A percentile compares a stretch with the other conserved stretches of the same genome.
These are phyloP conservation scores for Gadopsis marmoratus DNA, from an alignment of 2,797 vertebrate genomes.

Conservation along the genomic window DNA sequence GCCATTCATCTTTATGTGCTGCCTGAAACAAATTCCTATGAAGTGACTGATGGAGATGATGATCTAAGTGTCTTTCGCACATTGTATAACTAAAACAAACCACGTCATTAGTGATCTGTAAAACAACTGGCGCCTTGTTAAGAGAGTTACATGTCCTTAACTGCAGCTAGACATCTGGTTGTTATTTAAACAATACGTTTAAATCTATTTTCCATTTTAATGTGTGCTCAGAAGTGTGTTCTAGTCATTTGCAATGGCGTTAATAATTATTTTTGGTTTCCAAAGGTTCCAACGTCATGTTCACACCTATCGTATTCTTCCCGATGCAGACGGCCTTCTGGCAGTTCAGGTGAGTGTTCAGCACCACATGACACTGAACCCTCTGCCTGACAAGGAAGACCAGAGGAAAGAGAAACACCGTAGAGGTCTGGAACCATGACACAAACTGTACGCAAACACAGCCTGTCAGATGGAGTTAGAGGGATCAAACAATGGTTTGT, in stretches of 20 bases:
- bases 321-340: constrained; percentile 85
- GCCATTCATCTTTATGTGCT: constrained; percentile 6
- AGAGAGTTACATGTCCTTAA: constrained; percentile 31
- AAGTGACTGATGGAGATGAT: constrained; percentile 31
- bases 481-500: constrained; percentile 57
- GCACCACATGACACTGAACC: not conserved
- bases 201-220: constrained; percentile 30
- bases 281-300: constrained; percentile 87
- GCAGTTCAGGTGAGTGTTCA: constrained; percentile 86
- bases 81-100: constrained; percentile 33
- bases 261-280: constrained; percentile 32
- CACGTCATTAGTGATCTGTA: constrained; percentile 27
- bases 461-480: constrained; percentile 4
- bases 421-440: constrained; percentile 4
- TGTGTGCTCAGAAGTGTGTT: constrained; percentile 14
- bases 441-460: constrained; percentile 16
- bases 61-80: constrained; percentile 26
- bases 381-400: not conserved
- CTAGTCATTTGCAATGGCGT: constrained; percentile 1
- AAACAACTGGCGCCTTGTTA: constrained; percentile 31
- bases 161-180: constrained; percentile 35
- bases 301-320: constrained; percentile 89
- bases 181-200: constrained; percentile 33
- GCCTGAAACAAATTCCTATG: constrained; percentile 28
- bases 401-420: constrained; percentile 20